Evolutionary conservation across 2,113 vertebrate genomes (phyloP), one percentile per base, ranked within the genome.

Genomic region (Tricholaema leucomelas): DNA sequence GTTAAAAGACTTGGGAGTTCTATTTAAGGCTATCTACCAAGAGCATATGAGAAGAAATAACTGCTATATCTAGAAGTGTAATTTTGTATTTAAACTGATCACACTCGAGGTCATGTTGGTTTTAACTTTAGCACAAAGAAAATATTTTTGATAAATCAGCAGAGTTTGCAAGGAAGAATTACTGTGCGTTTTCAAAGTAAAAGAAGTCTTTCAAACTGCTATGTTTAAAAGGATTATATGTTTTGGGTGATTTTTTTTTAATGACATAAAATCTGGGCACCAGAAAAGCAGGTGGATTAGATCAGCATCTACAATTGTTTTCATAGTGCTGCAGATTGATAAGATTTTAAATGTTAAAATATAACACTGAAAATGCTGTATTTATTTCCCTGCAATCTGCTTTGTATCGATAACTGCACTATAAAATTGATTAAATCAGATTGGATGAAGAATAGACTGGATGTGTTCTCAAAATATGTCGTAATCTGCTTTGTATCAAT

Each of bases 311-410:
- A 87, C 71, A 87, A 28, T 59, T 36, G 54, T 90, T 59, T 86
- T 85, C 56, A 36, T 27, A 90, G 55, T 82, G 50, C 84, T 93
- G 83, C 83, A 90, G 65, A 78, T 48, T 64, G 72, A 65, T 86
- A 85, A 82, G 65, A 75, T 93, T 65, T 87, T 65, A 94, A 87
- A 94, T 84, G 55, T 89, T 89, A 82, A 71, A 76, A 80, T 70
- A 87, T 28, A 78, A 86, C 81, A 28, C 72, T 81, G 63, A 94
- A 93, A 92, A 86, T 72, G 48, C 21, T 38, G 38, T 70, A 50
- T 91, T 95, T 94, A 87, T 77, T 92, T 86, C 70, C 36, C 54
- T 87, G 33, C 64, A 91, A 48, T 91, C 81, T 95, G 40, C 67
- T 15, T 0, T 63, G 33, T 93, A 71, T 74, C 79, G 90, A 15